A percentile compares a stretch with the other conserved stretches of the same genome.
Conservation (phyloP, 1,140 invertebrate species). For the Drosophila lini region DNA sequence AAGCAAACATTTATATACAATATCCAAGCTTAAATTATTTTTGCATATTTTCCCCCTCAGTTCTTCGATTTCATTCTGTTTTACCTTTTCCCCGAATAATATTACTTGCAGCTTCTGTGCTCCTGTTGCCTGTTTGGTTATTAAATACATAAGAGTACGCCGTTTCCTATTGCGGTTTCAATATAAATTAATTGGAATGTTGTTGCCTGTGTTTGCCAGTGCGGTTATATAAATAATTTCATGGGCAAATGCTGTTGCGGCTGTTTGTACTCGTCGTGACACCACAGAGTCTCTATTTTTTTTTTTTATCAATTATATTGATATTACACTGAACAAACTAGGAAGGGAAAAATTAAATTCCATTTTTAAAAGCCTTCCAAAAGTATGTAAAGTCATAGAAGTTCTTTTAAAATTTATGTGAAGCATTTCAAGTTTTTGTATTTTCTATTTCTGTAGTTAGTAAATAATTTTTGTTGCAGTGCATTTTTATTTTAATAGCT, state of each 20-base stretch:
- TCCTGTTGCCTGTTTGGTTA: slow-evolving; percentile 18
- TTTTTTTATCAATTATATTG: neutral
- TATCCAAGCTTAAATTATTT: too few species aligned
- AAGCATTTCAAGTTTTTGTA: neutral
- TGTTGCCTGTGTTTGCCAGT: slow-evolving; percentile 8
- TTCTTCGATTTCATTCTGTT: neutral
- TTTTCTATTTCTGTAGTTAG: neutral
- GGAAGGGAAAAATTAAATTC: too few species aligned
- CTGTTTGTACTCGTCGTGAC: neutral
- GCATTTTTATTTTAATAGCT: slow-evolving; percentile 6
- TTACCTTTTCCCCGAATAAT: neutral
- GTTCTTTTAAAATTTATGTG: neutral
- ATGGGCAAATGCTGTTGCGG: slow-evolving; percentile 18
- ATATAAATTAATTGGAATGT: slow-evolving; percentile 35
- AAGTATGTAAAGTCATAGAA: neutral
- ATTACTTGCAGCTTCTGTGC: neutral
- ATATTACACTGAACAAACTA: neutral
- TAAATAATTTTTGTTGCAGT: neutral
- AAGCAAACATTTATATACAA: too few species aligned
- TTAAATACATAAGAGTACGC: slow-evolving; percentile 10
- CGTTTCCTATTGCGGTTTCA: slow-evolving; percentile 26
- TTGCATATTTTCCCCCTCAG: too few species aligned
- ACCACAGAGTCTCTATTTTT: neutral
- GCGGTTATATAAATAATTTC: slow-evolving; percentile 30
- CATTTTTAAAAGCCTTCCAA: neutral